phyloP scores from a whole-genome alignment of 2,113 vertebrate species.

The Oreochromis tanganicae region DNA sequence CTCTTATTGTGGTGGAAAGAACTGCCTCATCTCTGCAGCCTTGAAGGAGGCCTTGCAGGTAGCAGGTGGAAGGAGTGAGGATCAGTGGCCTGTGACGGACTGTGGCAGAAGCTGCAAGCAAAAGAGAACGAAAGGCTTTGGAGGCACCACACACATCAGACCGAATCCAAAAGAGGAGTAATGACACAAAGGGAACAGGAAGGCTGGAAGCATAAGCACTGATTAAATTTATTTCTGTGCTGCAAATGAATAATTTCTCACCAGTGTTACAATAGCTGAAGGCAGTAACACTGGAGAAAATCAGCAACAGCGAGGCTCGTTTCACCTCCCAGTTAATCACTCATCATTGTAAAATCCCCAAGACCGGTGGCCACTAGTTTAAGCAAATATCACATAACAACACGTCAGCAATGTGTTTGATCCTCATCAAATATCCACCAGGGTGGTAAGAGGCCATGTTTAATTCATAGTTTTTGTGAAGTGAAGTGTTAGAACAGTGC shows the following conservation, averaged over 20 bases:
- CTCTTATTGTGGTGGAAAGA: background rate
- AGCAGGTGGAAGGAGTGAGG: slow-evolving; percentile 15
- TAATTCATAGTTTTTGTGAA: slow-evolving; percentile 27
- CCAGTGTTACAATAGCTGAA: background rate
- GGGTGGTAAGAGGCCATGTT: slow-evolving; percentile 15
- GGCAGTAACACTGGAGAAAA: slow-evolving; percentile 9
- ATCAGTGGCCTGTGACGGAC: slow-evolving; percentile 6
- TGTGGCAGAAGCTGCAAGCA: slow-evolving; percentile 3
- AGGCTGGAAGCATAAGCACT: background rate
- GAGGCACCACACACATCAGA: background rate
- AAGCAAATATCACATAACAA: slow-evolving; percentile 16
- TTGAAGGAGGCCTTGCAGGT: background rate
- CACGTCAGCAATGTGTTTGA: slow-evolving; percentile 15
- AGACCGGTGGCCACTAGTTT: background rate
- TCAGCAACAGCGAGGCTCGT: background rate
- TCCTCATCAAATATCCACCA: background rate
- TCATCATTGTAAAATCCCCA: background rate
- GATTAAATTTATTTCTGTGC: slow-evolving; percentile 4
- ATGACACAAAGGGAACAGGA: background rate
- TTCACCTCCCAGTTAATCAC: slow-evolving; percentile 18
- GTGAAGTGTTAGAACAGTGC: slow-evolving; percentile 7
- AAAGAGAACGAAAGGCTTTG: background rate
- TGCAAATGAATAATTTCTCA: slow-evolving; percentile 24
- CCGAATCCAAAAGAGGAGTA: background rate
- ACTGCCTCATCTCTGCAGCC: slow-evolving; percentile 12